A percentile compares a stretch with the other conserved stretches of the same genome.
Evolutionary conservation across 1,140 invertebrate species (phyloP).

Genomic region (Phymastichus coffea): DNA sequence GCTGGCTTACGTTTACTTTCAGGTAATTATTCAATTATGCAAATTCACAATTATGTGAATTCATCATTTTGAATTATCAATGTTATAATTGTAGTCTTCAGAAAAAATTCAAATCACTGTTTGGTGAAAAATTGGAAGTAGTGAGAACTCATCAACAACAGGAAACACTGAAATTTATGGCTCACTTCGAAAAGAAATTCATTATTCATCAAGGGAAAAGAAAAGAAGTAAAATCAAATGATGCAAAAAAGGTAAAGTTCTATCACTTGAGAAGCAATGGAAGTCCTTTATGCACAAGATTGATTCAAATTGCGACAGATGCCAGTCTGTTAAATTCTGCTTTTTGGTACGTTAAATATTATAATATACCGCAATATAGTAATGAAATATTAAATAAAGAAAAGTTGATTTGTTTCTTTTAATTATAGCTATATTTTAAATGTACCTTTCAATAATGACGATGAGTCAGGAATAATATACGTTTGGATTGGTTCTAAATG

Average conservation of each 20-base stretch:
- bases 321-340: conserved; percentile 77
- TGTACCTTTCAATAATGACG: conserved; percentile 91
- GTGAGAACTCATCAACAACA: conserved; percentile 98
- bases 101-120: conserved; percentile 96
- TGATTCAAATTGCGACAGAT: conserved; percentile 87
- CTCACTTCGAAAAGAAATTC: conserved; percentile 95
- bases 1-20: conserved; percentile 99
- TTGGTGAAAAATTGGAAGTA: conserved; percentile 94
- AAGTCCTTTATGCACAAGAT: conserved; percentile 87
- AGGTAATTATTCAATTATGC: conserved; percentile 54
- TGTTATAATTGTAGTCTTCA: conserved; percentile 68
- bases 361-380: too few relatives aligned
- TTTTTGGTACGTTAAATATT: conserved; percentile 53
- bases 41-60: conserved; percentile 4
- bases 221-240: conserved; percentile 59
- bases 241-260: conserved; percentile 77
- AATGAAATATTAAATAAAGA: too few relatives aligned
- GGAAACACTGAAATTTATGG: conserved; percentile 98
- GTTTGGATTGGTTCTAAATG: conserved; percentile 95
- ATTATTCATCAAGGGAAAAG: conserved; percentile 91
- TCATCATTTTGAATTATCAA: conserved; percentile 11
- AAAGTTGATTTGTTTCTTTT: too few relatives aligned
- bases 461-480: conserved; percentile 91
- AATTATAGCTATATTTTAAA: conserved; percentile 87
- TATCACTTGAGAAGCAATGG: conserved; percentile 96